Evolutionary conservation across 2,113 vertebrate species (phyloP), one percentile per base, ranked within the genome.

Genomic region (Pyrgilauda ruficollis): DNA sequence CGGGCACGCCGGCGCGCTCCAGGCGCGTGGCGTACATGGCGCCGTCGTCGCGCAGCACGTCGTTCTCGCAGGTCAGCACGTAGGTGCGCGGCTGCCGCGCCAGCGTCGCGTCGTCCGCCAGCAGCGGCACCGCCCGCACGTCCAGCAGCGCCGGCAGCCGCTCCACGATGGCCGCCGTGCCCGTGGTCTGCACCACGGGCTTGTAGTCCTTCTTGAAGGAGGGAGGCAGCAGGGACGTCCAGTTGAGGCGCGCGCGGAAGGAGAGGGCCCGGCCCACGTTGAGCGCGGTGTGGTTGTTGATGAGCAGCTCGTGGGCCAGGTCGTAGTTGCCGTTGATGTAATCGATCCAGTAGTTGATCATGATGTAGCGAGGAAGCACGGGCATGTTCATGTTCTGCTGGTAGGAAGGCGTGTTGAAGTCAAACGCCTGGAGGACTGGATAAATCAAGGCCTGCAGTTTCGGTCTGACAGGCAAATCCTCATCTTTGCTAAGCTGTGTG

Each of bases 381-480:
- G 99, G 98, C n/a, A 98, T 97, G 27, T 98, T 97, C 92, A 79
- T 93, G 85, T 99, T 99, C 97, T 99, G 99, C 98, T 99, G 99
- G 84, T 99, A 99, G 12, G 99, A 99, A 5, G 99, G 98, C 0
- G 99, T 99, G 92, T 99, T 98, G 97, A 99, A 99, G 97, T 99
- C 99, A 14, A 99, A 98, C 1, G 99, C 98, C 95, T 99, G 99
- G 50, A 99, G 98, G 44, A 98, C 99, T 0, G 99, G 99, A 58
- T 99, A 99, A 84, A 99, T 98, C 87, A 99, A 87, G 50, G 99
- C 99, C 97, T 99, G 99, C 41, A 98, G 92, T 87, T 99, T 99
- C 15, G 99, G 98, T 83, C 96, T 98, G 75, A 96, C 79, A 5
- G 90, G 59, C 66, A 98, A 35, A 20, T 67, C 83, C 76, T 94